Evolutionary conservation across 2,113 vertebrate species (phyloP).

Genomic region (Microcebus ravelobensis): DNA sequence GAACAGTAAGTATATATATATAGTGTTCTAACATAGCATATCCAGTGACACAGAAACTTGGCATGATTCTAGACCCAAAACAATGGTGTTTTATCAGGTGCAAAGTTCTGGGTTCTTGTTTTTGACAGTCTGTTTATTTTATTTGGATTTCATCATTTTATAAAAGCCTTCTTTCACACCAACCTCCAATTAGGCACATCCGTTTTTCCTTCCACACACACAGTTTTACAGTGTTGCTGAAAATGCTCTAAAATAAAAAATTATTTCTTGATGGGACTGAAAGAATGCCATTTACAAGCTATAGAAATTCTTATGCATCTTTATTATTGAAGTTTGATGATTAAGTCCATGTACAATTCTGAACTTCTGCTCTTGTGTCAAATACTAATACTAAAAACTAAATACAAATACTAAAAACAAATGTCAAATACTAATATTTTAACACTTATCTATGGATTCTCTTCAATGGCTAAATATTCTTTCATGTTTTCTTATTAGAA

Average conservation of each 20-base stretch:
- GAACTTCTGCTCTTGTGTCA: not conserved
- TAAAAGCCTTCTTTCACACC: slow-evolving; percentile 46
- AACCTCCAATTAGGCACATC: not conserved
- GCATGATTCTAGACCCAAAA: slow-evolving; percentile 60
- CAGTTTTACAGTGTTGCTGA: slow-evolving; percentile 53
- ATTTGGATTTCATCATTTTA: slow-evolving; percentile 75
- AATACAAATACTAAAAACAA: not conserved
- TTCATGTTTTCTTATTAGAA: not conserved
- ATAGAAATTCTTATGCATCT: not conserved
- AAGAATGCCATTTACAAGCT: slow-evolving; percentile 57
- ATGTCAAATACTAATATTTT: not conserved
- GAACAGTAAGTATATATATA: not conserved
- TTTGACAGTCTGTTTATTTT: slow-evolving; percentile 83
- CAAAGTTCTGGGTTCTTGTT: slow-evolving; percentile 74
- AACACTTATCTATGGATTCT: not conserved
- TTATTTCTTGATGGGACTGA: slow-evolving; percentile 67
- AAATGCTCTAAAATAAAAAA: slow-evolving; percentile 74
- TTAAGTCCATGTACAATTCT: not conserved
- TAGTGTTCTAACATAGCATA: not conserved
- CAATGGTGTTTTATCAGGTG: slow-evolving; percentile 83
- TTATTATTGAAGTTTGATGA: not conserved
- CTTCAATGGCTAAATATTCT: not conserved
- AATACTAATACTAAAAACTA: not conserved
- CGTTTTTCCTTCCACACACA: not conserved
- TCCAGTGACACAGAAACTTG: slow-evolving; percentile 75